Evolutionary conservation across 30 jellyfish, hydroid and myxozoan species (phyloP), one percentile per base, ranked within the genome.

Genomic region (Hydractinia echinata): DNA sequence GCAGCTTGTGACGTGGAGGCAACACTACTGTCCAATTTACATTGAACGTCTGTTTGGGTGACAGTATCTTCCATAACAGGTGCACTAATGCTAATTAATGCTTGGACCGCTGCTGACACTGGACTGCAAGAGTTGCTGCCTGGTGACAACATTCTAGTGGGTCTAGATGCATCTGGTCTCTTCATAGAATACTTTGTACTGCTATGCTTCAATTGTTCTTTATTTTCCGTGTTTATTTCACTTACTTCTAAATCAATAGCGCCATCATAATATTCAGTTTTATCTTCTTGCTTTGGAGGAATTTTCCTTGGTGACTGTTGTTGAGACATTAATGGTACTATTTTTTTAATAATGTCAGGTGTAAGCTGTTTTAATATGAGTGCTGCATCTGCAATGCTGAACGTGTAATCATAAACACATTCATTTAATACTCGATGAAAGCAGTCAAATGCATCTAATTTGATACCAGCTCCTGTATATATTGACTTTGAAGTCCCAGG

Each of bases 81-180:
- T 4, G 87, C 86, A 70, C 82, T 91, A 56, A 91, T 86, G 66
- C 97, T 91, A 84, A 91, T 91, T 56, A 91, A 83, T 52, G 96
- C 97, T 81, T 91, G 96, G 18, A 91, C 97, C 56, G 97, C 97
- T 15, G 97, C 96, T 9, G 96, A 91, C 18, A 86, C 93, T 5
- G 97, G 96, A 81, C 97, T 91, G 54, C 97, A 85, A 6, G 97
- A 91, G 77, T 83, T 86, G 51, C 96, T 82, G 5, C 92, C 93
- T 3, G 89, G 89, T 0, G 95, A 79, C n/a, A 84, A 54, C 86
- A 83, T 67, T 10, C 77, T 85, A 66, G 94, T 77, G 16, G 96
- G 96, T 44, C 88, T 91, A 10, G 85, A 87, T 55, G 89, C 74
- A 83, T 89, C 97, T 15, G 91, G 86, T 9, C 82, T 4, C 67